Evolutionary conservation across 92 coral and sea anemone species (phyloP).

Genomic region (Actinostola sp.): DNA sequence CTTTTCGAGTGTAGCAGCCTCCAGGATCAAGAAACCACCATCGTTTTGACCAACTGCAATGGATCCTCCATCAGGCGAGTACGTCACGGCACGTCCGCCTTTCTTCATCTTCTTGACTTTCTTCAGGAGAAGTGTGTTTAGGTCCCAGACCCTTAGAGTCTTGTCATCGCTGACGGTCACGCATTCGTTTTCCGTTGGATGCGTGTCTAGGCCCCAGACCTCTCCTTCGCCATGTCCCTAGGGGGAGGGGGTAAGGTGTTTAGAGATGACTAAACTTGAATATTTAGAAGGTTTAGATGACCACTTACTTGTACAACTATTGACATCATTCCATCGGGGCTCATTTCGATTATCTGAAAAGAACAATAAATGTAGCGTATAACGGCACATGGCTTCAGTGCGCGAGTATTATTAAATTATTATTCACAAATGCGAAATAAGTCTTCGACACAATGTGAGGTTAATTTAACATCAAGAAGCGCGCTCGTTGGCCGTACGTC

Average conservation of each 20-base stretch:
- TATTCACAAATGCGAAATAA: too few species aligned
- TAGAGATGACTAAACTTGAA: neutral
- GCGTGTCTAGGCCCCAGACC: conserved; percentile 99
- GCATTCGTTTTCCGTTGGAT: conserved; percentile 90
- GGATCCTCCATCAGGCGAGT: conserved; percentile 89
- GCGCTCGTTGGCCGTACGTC: too few species aligned
- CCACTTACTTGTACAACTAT: conserved; percentile 87
- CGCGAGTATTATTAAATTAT: too few species aligned
- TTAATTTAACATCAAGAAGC: too few species aligned
- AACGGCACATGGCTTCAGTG: too few species aligned
- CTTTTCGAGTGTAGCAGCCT: conserved; percentile 76
- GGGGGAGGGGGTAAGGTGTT: neutral
- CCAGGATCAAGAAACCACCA: conserved; percentile 88
- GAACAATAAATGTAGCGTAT: neutral
- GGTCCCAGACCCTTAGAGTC: conserved; percentile 96
- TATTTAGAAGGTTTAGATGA: neutral
- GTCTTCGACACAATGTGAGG: too few species aligned
- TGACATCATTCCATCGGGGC: conserved; percentile 95
- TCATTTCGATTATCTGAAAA: conserved; percentile 86
- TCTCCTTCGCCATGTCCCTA: conserved; percentile 99
- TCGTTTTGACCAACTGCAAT: conserved; percentile 98
- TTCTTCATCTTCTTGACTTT: conserved; percentile 88
- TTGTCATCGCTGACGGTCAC: conserved; percentile 98
- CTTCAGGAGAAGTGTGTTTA: conserved; percentile 83
- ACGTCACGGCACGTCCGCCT: conserved; percentile 92